Percentiles rank a stretch among this genome's conserved stretches.
Conservation (phyloP, 30 jellyfish, hydroid and myxozoan genomes). For the Clytia hemisphaerica region DNA sequence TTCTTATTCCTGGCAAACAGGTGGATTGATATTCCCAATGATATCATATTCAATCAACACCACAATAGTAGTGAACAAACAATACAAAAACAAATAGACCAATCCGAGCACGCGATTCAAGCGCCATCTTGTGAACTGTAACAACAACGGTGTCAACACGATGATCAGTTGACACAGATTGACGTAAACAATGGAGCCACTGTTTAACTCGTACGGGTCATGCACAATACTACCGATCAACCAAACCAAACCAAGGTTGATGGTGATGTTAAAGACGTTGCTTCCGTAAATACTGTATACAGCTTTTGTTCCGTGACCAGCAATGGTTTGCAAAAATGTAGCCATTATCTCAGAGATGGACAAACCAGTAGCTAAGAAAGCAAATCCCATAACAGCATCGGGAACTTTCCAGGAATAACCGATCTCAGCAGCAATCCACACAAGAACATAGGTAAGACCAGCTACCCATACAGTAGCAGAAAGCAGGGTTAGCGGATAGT, state of each 20-base stretch:
- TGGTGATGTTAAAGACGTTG: slow-evolving; percentile 10
- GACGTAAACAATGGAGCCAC: slow-evolving; percentile 2
- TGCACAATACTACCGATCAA: slow-evolving; percentile 20
- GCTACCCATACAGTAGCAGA: slow-evolving; percentile 15
- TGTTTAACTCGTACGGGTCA: slow-evolving; percentile 15
- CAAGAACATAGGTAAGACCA: slow-evolving; percentile 1
- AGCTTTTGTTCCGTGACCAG: slow-evolving; percentile 14
- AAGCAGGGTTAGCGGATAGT: slow-evolving; percentile 16
- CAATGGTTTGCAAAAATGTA: slow-evolving; percentile 5
- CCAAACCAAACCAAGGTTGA: slow-evolving; percentile 25
- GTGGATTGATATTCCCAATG: slow-evolving; percentile 10
- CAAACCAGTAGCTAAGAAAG: slow-evolving; percentile 6
- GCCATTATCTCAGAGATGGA: slow-evolving; percentile 2
- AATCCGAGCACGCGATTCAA: neutral
- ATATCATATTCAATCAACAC: slow-evolving; percentile 3
- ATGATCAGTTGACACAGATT: slow-evolving; percentile 15
- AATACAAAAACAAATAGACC: slow-evolving; percentile 12
- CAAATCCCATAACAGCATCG: slow-evolving; percentile 20
- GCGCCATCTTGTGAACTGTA: slow-evolving; percentile 31
- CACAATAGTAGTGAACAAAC: slow-evolving; percentile 8
- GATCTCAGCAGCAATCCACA: slow-evolving; percentile 17
- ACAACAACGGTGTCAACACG: slow-evolving; percentile 18
- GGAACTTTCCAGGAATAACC: slow-evolving; percentile 12
- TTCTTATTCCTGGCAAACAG: too few relatives aligned
- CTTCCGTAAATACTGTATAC: slow-evolving; percentile 25